These are phyloP conservation scores for Bombus picipes DNA, from an alignment of 1,140 invertebrate species.

Conservation along the genomic window DNA sequence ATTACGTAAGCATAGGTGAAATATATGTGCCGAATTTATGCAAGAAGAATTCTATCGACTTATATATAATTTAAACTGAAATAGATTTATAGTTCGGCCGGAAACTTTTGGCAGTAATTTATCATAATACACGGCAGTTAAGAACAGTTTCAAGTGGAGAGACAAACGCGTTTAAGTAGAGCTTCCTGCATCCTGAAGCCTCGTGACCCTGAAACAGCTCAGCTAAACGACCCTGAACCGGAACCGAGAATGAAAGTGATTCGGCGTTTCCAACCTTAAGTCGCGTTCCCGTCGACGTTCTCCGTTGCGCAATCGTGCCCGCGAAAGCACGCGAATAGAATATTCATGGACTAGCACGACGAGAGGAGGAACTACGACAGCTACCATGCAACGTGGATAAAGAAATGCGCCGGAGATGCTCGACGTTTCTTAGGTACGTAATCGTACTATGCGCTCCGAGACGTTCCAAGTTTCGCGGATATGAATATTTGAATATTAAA, in stretches of 20 bases:
- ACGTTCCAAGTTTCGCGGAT: not conserved
- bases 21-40: not conserved
- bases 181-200: not conserved
- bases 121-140: too few relatives aligned
- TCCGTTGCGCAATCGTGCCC: conserved; percentile 55
- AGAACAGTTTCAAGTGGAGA: not conserved
- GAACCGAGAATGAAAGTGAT: conserved; percentile 69
- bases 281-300: conserved; percentile 25
- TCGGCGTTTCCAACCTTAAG: conserved; percentile 44
- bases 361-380: conserved; percentile 7
- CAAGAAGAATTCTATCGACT: not conserved
- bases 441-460: not conserved
- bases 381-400: not conserved
- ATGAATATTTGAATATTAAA: not conserved
- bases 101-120: not conserved
- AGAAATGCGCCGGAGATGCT: conserved; percentile 4
- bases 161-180: not conserved
- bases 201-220: conserved; percentile 62
- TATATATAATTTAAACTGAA: too few relatives aligned
- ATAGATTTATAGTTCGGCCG: not conserved
- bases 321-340: conserved; percentile 57
- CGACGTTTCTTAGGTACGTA: not conserved
- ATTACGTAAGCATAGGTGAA: not conserved
- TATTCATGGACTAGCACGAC: conserved; percentile 49
- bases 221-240: conserved; percentile 60